Percentiles rank a stretch among this genome's conserved stretches.
phyloP scores from a whole-genome alignment of 2,888 invertebrate genomes.

The Drosophila mimetica region DNA sequence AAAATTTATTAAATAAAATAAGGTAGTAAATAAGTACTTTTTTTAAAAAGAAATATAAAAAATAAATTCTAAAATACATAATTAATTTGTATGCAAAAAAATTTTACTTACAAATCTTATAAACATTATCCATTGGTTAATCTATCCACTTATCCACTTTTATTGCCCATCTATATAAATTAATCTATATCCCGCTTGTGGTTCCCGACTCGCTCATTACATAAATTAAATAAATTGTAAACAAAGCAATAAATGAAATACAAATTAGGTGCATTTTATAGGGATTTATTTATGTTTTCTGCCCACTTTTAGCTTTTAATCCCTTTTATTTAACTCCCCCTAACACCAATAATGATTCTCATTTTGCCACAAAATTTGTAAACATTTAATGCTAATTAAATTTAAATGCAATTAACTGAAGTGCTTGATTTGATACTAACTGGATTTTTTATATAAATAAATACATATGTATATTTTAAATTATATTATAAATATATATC shows the following conservation, averaged over 20 bases:
- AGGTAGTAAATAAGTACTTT: too few relatives aligned
- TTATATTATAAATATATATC: conserved; percentile 26
- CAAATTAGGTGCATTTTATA: conserved; percentile 63
- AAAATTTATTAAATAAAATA: background rate
- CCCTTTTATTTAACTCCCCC: background rate
- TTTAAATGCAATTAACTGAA: conserved; percentile 76
- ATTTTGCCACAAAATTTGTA: conserved; percentile 59
- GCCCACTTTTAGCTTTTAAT: conserved; percentile 22
- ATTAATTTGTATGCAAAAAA: background rate
- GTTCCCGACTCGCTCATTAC: conserved; percentile 7
- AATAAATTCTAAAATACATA: background rate
- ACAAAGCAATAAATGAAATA: conserved; percentile 43
- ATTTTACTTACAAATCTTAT: background rate
- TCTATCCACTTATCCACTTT: background rate
- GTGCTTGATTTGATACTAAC: conserved; percentile 67
- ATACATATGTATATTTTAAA: conserved; percentile 13
- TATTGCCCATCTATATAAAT: conserved; percentile 8
- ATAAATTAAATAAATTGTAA: conserved; percentile 35
- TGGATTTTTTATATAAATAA: conserved; percentile 27
- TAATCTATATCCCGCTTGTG: conserved; percentile 20
- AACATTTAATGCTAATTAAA: conserved; percentile 77
- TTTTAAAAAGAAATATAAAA: too few relatives aligned
- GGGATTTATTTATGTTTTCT: conserved; percentile 32
- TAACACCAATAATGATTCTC: background rate
- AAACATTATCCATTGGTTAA: background rate